Percentiles rank a stretch among this genome's conserved stretches.
Conservation (phyloP, 2,113 vertebrate genomes). For the Corvus moneduloides region DNA sequence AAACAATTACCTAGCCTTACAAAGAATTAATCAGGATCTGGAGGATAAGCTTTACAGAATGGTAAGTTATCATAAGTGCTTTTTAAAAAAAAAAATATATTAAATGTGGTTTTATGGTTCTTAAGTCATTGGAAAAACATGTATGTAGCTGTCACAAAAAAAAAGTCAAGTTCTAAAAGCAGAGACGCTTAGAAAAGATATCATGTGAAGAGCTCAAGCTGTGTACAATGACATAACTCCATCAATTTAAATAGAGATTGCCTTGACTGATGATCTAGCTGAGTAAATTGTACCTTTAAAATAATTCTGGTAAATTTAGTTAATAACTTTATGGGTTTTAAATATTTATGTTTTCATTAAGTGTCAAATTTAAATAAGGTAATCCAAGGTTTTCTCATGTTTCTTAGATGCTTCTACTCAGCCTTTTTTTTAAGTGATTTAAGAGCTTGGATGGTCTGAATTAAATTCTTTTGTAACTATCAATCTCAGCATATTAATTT, state of each 20-base stretch:
- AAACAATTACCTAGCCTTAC: conserved; percentile 91
- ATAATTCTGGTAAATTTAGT: conserved; percentile 28
- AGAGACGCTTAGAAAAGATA: neutral
- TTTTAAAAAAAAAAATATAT: neutral
- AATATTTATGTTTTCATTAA: conserved; percentile 40
- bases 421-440: neutral
- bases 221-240: neutral
- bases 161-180: neutral
- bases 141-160: neutral
- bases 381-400: neutral
- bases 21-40: conserved; percentile 96
- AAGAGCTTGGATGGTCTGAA: neutral
- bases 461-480: neutral
- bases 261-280: neutral
- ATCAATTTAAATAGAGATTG: neutral
- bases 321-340: neutral
- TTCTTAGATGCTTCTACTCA: neutral
- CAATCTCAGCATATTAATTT: neutral
- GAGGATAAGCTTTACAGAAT: conserved; percentile 93
- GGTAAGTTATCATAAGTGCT: conserved; percentile 73
- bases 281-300: conserved; percentile 12
- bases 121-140: neutral
- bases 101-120: neutral
- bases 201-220: neutral
- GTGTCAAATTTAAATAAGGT: neutral